Base-by-base conservation (phyloP, 2,888 invertebrate genomes). In the Lasioglossum zephyrum region DNA sequence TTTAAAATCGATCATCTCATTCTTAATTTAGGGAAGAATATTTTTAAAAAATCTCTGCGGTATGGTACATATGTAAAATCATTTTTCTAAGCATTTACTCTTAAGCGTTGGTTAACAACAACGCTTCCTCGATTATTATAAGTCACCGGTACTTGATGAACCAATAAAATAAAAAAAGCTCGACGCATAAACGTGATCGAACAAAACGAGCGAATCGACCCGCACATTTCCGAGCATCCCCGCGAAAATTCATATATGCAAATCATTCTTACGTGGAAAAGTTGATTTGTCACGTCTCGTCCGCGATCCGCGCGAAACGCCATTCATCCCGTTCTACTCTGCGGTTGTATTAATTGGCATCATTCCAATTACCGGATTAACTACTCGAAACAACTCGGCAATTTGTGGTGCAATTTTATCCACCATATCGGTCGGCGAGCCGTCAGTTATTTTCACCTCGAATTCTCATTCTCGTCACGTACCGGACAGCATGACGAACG, bases 341-440 rank as follows among this genome's bases (percentile, higher is more conserved):
- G 57, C 4, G 49, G 22, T 41, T 60, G 83, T 81, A 86, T 86
- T 87, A 87, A 87, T 87, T 87, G 84, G 86, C 78, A 70, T 53
- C 76, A 57, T 79, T 81, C 87, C 86, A 87, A 87, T 87, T 86
- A 87, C 53, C 86, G 84, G 77, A 83, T 86, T 86, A 86, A 81
- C 83, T 83, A 79, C 77, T 77, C 70, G 73, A 80, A 87, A 85
- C 79, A 86, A 82, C 83, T 80, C 76, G 78, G 39, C 83, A 60
- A 77, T 83, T 80, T 82, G 86, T 75, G 82, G 80, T 72, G 75
- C 81, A 85, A 86, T 84, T 86, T 86, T 85, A 86, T 81, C 77
- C 86, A 53, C 69, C 81, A 79, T 82, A 82, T 85, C 79, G 85
- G 77, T 47, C 77, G 63, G 57, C 2, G 53, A 9, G 69, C 77